Percentiles rank a stretch among this genome's conserved stretches.
Evolutionary conservation across 2,888 invertebrate species (phyloP).

Genomic region (Nomada fabriciana): DNA sequence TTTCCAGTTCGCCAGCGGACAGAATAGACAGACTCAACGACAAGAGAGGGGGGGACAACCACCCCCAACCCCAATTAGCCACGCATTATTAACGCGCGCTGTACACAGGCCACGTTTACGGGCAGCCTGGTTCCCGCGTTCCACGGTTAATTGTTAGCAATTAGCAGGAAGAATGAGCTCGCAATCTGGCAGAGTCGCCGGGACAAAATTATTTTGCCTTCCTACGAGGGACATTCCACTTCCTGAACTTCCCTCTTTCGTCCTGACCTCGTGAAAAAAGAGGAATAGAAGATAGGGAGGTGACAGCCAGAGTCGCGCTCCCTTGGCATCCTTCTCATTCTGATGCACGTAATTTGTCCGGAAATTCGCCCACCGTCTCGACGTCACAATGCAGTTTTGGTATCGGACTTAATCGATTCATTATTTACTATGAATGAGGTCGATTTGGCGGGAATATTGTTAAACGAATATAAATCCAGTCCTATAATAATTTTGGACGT

Average conservation of each 20-base stretch:
- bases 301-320: background rate
- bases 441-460: no score
- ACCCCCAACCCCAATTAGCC: conserved; percentile 64
- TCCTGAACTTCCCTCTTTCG: background rate
- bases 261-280: background rate
- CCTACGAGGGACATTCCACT: conserved; percentile 28
- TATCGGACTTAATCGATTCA: background rate
- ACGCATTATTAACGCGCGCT: conserved; percentile 72
- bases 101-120: conserved; percentile 65
- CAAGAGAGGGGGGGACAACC: conserved; percentile 41
- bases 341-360: background rate
- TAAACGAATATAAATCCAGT: no score
- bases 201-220: conserved; percentile 60
- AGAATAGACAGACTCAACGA: conserved; percentile 64
- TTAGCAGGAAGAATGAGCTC: conserved; percentile 67
- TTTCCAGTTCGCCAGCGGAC: conserved; percentile 54
- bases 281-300: background rate
- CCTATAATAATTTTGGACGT: no score
- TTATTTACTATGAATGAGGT: background rate
- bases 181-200: conserved; percentile 46
- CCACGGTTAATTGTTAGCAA: conserved; percentile 71
- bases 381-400: background rate
- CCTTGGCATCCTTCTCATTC: background rate
- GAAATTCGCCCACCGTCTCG: background rate
- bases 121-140: conserved; percentile 43